Percentiles rank a stretch among this genome's conserved stretches.
These are phyloP conservation scores for Grantiella picta DNA, from an alignment of 2,113 vertebrate genomes.

Conservation along the genomic window DNA sequence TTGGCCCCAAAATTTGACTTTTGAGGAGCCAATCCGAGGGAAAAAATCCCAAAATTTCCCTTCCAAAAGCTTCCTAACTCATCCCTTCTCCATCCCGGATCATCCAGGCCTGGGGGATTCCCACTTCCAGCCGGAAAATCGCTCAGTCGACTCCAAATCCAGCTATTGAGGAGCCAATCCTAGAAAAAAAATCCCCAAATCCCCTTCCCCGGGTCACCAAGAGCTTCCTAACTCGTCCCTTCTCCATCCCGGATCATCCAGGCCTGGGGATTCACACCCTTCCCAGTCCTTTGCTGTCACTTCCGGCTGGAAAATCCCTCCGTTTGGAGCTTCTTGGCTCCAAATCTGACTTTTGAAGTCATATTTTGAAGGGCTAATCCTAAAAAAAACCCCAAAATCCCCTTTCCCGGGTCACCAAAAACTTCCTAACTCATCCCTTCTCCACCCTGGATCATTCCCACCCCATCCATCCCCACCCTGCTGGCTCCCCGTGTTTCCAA, in stretches of 20 bases:
- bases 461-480: accelerated
- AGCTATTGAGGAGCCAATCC: accelerated
- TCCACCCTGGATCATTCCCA: accelerated
- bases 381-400: background rate
- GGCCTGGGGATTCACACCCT: no score
- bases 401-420: background rate
- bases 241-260: no score
- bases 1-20: background rate
- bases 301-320: background rate
- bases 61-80: accelerated
- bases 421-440: background rate
- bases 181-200: background rate
- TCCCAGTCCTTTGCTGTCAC: accelerated
- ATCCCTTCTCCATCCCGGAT: background rate
- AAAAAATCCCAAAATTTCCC: accelerated
- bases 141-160: no score
- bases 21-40: accelerated
- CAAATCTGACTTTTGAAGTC: background rate
- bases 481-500: no score
- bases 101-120: no score
- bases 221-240: accelerated
- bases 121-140: accelerated
- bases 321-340: no score
- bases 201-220: accelerated
- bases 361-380: background rate